Conservation (phyloP, 2,888 invertebrate genomes). For the Pollenia griseotomentosa region DNA sequence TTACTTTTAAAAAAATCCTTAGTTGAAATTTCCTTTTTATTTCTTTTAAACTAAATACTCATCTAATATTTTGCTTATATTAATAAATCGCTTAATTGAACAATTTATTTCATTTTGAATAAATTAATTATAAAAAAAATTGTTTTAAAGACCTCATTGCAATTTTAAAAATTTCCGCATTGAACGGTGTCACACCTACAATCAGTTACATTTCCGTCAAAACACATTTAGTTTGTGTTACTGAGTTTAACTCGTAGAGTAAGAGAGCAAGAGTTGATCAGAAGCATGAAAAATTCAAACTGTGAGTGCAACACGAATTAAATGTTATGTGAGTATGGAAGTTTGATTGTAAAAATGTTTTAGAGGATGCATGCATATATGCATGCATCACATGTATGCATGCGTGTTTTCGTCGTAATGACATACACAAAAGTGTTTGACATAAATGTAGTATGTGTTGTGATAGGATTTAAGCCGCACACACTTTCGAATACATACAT, state of each 20-base stretch:
- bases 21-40: too few species aligned
- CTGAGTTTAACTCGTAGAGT: neutral
- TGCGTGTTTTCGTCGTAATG: conserved; percentile 8
- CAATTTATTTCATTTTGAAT: conserved; percentile 28
- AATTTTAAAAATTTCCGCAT: conserved; percentile 8
- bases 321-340: conserved; percentile 1
- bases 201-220: conserved; percentile 44
- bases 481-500: neutral
- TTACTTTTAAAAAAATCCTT: too few species aligned
- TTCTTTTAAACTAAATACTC: too few species aligned
- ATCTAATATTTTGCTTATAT: neutral
- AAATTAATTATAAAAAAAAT: conserved; percentile 16
- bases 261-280: neutral
- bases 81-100: conserved; percentile 34
- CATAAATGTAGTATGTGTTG: conserved; percentile 58
- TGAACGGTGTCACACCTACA: conserved; percentile 27
- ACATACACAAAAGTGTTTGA: conserved; percentile 44
- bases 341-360: conserved; percentile 2
- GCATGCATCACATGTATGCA: neutral
- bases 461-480: conserved; percentile 32
- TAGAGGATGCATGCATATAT: conserved; percentile 29
- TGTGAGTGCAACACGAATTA: conserved; percentile 21
- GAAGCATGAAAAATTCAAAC: neutral
- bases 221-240: conserved; percentile 17
- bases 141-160: conserved; percentile 19